Conservation (phyloP, 2,797 vertebrate species). For the Etheostoma perlongum region DNA sequence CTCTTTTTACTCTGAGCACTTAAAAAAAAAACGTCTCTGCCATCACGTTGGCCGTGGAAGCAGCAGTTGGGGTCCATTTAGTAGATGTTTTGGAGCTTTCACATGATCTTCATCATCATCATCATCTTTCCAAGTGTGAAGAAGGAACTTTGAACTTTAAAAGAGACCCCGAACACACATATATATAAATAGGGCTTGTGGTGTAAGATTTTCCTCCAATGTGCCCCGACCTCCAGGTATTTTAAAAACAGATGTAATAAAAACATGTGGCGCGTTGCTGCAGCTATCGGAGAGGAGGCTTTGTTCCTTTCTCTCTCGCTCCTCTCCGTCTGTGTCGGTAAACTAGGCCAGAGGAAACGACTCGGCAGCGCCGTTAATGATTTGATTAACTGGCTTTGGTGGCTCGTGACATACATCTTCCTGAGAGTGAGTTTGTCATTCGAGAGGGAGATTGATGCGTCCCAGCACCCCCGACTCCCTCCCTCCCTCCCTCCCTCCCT, state of each 20-base stretch:
- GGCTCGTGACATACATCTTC: conserved; percentile 83
- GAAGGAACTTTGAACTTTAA: too few relatives aligned
- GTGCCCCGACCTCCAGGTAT: too few relatives aligned
- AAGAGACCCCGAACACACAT: too few relatives aligned
- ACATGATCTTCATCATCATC: neutral
- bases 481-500: neutral
- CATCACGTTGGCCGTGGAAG: too few relatives aligned
- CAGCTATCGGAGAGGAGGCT: too few relatives aligned
- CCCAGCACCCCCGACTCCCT: conserved; percentile 24
- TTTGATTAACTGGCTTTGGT: conserved; percentile 83
- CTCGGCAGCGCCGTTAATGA: conserved; percentile 73
- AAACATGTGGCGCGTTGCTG: too few relatives aligned
- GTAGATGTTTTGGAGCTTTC: neutral
- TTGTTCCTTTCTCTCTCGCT: neutral
- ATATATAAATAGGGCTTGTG: too few relatives aligned
- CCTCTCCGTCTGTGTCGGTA: conserved; percentile 46
- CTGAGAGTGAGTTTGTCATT: conserved; percentile 79
- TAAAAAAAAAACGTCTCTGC: too few relatives aligned
- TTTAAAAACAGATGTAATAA: too few relatives aligned
- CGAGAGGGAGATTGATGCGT: conserved; percentile 79
- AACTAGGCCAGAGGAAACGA: conserved; percentile 75
- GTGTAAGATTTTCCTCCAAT: too few relatives aligned
- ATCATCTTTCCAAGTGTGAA: too few relatives aligned
- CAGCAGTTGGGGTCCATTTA: neutral
- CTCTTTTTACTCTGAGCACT: too few relatives aligned